Evolutionary conservation across 1,140 invertebrate genomes (phyloP).

Genomic region (honey bee (Apis mellifera)): Amel_HAv3.1 CM009933.2:3148001-3148500

Average conservation of each 20-base stretch:
- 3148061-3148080: not conserved
- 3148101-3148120: not conserved
- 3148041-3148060: not conserved
- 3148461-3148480: slow-evolving; percentile 22
- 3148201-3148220: slow-evolving; percentile 8
- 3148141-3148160: not conserved
- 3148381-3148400: slow-evolving; percentile 40
- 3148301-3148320: not conserved
- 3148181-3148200: slow-evolving; percentile 12
- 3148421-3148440: slow-evolving; percentile 59
- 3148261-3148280: not conserved
- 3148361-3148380: not conserved
- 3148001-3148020: not conserved
- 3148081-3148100: not conserved
- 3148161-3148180: not conserved
- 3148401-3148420: slow-evolving; percentile 61
- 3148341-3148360: not conserved
- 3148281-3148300: not conserved
- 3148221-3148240: not conserved
- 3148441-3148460: slow-evolving; percentile 30
- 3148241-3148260: not conserved
- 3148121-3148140: not conserved
- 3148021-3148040: not conserved
- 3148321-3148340: not conserved
- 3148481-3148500: slow-evolving; percentile 45